Base-by-base conservation (phyloP, 2,113 vertebrate species). In the Ginglymostoma cirratum region DNA sequence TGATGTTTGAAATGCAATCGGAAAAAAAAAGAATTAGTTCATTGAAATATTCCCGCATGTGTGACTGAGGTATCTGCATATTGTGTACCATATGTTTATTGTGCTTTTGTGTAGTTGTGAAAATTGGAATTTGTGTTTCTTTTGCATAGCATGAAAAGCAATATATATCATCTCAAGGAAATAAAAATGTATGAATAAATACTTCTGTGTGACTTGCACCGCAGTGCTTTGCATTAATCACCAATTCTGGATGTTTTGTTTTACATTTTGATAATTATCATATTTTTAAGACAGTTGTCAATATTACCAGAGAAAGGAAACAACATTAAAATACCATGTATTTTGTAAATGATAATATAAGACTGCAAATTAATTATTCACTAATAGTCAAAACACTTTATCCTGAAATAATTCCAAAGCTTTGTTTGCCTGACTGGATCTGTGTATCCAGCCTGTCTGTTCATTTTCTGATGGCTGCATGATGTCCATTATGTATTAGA, bases 61-160 rank as follows among this genome's bases (percentile, higher is more conserved):
- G 21, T 65, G n/a, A 38, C 34, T 38, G 34, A 93, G 5, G 21
- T 66, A 66, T 38, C n/a, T 93, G 80, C 89, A 93, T 93, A 38
- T 19, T 93, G 89, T 87, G 85, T 93, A 61, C 34, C 61, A 61
- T 93, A 61, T 92, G 61, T 93, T 67, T 66, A 93, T 66, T 93
- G 89, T 93, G 89, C 89, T 93, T 93, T 38, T 65, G 66, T 93
- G 89, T 93, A 93, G 42, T 67, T 93, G 89, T 93, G 89, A 65
- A 92, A 17, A 92, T 66, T 92, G 89, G 66, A 66, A 92, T 66
- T 66, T 15, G 55, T 93, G 61, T 93, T 93, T 93, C 61, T 93
- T 93, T 93, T 66, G 61, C 61, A 24, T 38, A 38, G 89, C 89
- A 93, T 66, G 61, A n/a, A 93, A 93, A 93, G 61, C 89, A 67